Conservation (phyloP, 2,888 invertebrate genomes). For the Andricus curvator region DNA sequence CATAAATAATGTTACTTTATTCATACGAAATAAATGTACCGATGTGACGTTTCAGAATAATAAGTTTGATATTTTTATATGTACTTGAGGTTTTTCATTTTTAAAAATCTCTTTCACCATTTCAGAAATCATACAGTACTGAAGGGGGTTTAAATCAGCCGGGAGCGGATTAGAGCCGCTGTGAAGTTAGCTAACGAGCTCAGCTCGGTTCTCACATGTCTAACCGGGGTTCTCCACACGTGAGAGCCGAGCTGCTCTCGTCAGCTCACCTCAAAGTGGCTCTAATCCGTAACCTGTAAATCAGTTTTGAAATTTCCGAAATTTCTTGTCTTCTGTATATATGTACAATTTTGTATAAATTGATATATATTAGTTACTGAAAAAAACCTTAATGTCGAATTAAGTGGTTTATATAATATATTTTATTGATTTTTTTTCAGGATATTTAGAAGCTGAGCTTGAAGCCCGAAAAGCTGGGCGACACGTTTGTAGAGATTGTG, state of each 20-base stretch:
- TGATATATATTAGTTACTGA: background rate
- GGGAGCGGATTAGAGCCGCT: no score
- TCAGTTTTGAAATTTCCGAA: no score
- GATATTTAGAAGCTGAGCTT: constrained; percentile 52
- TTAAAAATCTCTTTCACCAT: background rate
- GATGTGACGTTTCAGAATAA: background rate
- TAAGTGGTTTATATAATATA: background rate
- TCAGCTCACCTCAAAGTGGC: no score
- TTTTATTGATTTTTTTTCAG: constrained; percentile 44
- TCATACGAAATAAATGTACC: background rate
- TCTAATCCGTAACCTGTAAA: no score
- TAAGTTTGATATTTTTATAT: background rate
- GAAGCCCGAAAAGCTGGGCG: constrained; percentile 72
- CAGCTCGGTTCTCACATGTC: no score
- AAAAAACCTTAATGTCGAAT: background rate
- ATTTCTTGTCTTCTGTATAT: no score
- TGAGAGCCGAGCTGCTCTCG: no score
- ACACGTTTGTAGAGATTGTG: constrained; percentile 81
- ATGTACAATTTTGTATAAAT: background rate
- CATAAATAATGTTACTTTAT: background rate
- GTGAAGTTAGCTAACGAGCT: no score
- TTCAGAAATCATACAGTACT: background rate
- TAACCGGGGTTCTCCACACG: no score
- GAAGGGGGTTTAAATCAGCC: no score
- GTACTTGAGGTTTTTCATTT: background rate